These are phyloP conservation scores for Gerris buenoi DNA, from an alignment of 1,140 invertebrate genomes.

Conservation along the genomic window DNA sequence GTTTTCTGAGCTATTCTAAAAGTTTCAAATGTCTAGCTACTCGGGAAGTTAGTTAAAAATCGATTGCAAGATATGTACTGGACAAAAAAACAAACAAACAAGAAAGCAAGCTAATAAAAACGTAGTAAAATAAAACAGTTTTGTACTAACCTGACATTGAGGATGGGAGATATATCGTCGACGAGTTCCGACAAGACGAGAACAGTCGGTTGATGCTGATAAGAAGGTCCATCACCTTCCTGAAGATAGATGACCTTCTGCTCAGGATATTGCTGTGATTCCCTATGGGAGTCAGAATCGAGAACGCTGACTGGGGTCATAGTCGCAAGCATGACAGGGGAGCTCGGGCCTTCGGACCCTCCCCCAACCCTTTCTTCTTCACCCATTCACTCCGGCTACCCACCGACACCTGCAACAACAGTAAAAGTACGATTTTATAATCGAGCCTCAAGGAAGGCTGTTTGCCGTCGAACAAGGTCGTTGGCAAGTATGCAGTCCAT, in stretches of 20 bases:
- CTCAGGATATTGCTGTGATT: neutral
- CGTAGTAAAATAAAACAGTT: neutral
- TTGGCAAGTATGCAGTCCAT: too few relatives aligned
- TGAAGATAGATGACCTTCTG: neutral
- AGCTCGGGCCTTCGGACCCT: neutral
- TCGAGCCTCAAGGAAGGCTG: too few relatives aligned
- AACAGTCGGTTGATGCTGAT: neutral
- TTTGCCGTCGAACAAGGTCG: too few relatives aligned
- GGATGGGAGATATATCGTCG: neutral
- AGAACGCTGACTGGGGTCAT: slow-evolving; percentile 1
- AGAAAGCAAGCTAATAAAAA: too few relatives aligned
- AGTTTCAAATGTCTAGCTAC: too few relatives aligned
- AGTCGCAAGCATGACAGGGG: neutral
- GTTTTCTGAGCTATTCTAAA: too few relatives aligned
- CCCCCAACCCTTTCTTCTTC: neutral
- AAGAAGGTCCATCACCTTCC: neutral
- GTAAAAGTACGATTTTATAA: too few relatives aligned
- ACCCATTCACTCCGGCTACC: neutral
- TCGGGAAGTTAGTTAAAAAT: too few relatives aligned
- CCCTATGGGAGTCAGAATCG: neutral
- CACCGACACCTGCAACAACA: neutral
- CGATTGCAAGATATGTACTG: too few relatives aligned
- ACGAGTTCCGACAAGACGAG: slow-evolving; percentile 1
- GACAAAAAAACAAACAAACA: too few relatives aligned
- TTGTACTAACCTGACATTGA: slow-evolving; percentile 1